Conservation (phyloP, 2,888 invertebrate genomes). For the Azorinus chamasolen region DNA sequence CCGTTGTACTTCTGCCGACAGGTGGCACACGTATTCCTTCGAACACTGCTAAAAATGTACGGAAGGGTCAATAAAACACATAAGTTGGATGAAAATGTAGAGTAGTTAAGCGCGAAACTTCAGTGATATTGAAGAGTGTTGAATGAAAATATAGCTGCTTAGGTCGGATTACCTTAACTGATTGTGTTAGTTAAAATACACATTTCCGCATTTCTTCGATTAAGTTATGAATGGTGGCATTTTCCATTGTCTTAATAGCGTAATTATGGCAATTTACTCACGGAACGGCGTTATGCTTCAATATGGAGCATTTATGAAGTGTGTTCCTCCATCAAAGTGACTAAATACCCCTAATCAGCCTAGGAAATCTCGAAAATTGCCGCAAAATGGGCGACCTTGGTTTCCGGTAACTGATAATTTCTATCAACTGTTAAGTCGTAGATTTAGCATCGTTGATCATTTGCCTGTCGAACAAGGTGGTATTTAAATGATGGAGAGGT, state of each 20-base stretch:
- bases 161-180: too few relatives aligned
- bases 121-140: too few relatives aligned
- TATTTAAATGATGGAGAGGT: too few relatives aligned
- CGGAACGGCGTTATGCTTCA: constrained; percentile 8
- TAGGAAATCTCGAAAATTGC: constrained; percentile 40
- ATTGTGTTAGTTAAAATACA: too few relatives aligned
- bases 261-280: constrained; percentile 54
- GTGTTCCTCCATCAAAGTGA: not conserved
- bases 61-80: too few relatives aligned
- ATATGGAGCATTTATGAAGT: constrained; percentile 12
- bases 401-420: constrained; percentile 43
- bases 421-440: constrained; percentile 20
- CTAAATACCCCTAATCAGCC: constrained; percentile 17
- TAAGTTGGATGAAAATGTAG: too few relatives aligned
- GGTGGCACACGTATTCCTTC: too few relatives aligned
- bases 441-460: constrained; percentile 5
- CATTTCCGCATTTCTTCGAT: too few relatives aligned
- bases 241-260: constrained; percentile 63
- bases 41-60: too few relatives aligned
- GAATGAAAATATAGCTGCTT: too few relatives aligned
- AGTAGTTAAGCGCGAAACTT: too few relatives aligned
- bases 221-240: constrained; percentile 7
- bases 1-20: too few relatives aligned
- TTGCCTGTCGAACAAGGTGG: constrained; percentile 2
- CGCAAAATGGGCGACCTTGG: constrained; percentile 35